Conservation (phyloP, 2,888 invertebrate genomes). For the Lasius fuliginosus region DNA sequence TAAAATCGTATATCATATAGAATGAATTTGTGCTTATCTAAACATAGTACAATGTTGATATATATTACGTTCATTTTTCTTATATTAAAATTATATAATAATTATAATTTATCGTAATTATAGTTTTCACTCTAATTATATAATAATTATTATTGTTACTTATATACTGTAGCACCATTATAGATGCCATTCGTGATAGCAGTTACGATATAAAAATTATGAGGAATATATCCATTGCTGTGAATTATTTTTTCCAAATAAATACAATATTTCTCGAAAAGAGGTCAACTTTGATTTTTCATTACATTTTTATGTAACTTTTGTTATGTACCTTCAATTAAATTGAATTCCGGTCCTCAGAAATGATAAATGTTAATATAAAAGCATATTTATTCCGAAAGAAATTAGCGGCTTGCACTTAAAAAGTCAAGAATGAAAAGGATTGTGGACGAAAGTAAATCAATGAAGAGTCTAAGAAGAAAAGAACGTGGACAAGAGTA, state of each 20-base stretch:
- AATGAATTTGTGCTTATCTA: slow-evolving; percentile 8
- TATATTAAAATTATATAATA: not conserved
- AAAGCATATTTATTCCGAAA: not conserved
- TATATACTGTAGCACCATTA: not conserved
- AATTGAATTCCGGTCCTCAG: not conserved
- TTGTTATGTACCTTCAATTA: not conserved
- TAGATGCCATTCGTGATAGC: not conserved
- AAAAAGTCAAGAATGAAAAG: not conserved
- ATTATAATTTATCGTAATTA: not conserved
- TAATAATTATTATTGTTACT: not conserved
- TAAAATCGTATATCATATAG: not conserved
- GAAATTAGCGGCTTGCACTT: slow-evolving; percentile 19
- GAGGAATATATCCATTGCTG: not conserved
- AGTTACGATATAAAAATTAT: not conserved
- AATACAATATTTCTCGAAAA: not conserved
- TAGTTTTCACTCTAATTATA: not conserved
- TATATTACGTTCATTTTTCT: not conserved
- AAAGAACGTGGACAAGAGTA: slow-evolving; percentile 36
- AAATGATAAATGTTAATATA: not conserved
- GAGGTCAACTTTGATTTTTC: not conserved
- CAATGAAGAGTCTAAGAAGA: slow-evolving; percentile 9
- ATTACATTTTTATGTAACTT: not conserved
- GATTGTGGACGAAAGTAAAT: slow-evolving; percentile 25
- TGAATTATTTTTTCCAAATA: not conserved
- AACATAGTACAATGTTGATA: not conserved